Evolutionary conservation across 2,888 invertebrate genomes (phyloP).

Genomic region (Linnaemya tessellans): DNA sequence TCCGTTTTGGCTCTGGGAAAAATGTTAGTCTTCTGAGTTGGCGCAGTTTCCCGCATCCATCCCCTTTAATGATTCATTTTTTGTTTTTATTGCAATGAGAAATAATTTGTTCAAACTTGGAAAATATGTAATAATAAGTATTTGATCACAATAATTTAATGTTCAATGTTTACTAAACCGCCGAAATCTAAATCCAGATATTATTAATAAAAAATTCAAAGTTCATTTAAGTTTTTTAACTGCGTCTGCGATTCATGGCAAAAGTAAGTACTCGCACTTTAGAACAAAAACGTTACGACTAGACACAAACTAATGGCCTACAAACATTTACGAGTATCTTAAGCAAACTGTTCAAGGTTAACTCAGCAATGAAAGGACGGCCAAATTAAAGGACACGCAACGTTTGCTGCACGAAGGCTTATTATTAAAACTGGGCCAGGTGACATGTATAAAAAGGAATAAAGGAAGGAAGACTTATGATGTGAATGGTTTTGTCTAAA

Average conservation of each 20-base stretch:
- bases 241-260: background rate
- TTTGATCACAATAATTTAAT: conserved; percentile 36
- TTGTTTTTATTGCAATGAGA: background rate
- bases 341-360: conserved; percentile 6
- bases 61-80: background rate
- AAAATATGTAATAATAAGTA: conserved; percentile 8
- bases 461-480: background rate
- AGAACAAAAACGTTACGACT: background rate
- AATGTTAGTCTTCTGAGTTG: too few species aligned
- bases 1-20: too few species aligned
- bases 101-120: background rate
- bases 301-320: background rate
- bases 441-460: background rate
- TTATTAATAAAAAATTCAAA: conserved; percentile 43
- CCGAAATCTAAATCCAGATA: conserved; percentile 46
- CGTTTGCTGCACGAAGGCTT: background rate
- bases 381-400: conserved; percentile 2
- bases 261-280: conserved; percentile 16
- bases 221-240: conserved; percentile 35
- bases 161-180: conserved; percentile 59
- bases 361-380: background rate
- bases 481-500: background rate
- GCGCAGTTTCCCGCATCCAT: too few species aligned
- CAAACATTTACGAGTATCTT: background rate
- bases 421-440: background rate